Percentiles rank a stretch among this genome's conserved stretches.
Conservation (phyloP, 1,140 invertebrate genomes). For the Campodea augens region DNA sequence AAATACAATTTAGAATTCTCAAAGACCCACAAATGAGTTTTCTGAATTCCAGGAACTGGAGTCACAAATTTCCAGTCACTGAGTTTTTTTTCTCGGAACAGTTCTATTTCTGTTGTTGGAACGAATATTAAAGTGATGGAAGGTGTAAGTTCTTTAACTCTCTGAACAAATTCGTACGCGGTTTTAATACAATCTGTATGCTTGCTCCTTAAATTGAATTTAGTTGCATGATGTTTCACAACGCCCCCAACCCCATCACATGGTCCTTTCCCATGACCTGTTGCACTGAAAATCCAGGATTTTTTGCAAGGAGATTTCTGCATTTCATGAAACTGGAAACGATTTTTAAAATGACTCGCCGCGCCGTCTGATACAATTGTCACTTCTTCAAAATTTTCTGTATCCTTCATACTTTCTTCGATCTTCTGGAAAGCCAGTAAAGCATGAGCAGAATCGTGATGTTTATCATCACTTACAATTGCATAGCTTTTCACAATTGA, state of each 20-base stretch:
- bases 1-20: no score
- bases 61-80: no score
- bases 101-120: no score
- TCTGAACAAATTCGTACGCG: neutral
- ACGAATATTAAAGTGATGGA: neutral
- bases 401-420: no score
- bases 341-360: neutral
- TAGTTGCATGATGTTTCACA: slow-evolving; percentile 1
- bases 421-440: neutral
- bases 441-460: neutral
- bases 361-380: neutral
- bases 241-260: neutral
- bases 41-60: no score
- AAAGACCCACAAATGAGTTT: no score
- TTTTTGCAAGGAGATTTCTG: neutral
- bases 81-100: no score
- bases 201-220: neutral
- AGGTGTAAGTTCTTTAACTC: neutral
- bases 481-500: neutral
- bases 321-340: neutral
- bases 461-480: neutral
- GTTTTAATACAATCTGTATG: neutral
- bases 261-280: neutral
- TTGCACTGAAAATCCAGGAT: neutral
- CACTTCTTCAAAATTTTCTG: no score